A percentile compares a stretch with the other conserved stretches of the same genome.
Conservation (phyloP, 2,888 invertebrate species). For the Gastrophysa polygoni region DNA sequence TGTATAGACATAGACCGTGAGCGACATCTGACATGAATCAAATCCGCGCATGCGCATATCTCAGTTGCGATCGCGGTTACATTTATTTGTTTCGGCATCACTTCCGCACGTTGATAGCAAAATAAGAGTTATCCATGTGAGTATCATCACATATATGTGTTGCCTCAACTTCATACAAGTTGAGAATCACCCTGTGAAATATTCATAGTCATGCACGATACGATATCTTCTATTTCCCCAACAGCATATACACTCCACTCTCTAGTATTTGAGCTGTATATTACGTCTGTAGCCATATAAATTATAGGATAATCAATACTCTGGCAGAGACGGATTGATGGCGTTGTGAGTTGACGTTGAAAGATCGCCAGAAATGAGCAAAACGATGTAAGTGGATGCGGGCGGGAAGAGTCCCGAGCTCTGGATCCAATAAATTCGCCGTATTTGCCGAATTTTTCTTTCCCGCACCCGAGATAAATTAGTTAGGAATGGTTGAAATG, state of each 20-base stretch:
- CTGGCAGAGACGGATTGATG: constrained; percentile 49
- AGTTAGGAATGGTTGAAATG: constrained; percentile 15
- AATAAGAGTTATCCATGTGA: too few species aligned
- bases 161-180: too few species aligned
- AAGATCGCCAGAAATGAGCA: constrained; percentile 49
- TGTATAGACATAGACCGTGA: too few species aligned
- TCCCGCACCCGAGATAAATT: constrained; percentile 31
- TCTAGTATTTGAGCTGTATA: constrained; percentile 16
- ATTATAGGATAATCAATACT: constrained; percentile 50
- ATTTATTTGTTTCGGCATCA: too few species aligned
- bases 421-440: constrained; percentile 37
- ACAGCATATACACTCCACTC: not conserved
- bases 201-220: not conserved
- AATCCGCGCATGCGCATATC: too few species aligned
- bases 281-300: constrained; percentile 40
- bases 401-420: constrained; percentile 41
- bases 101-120: too few species aligned
- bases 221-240: not conserved
- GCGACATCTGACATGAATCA: too few species aligned
- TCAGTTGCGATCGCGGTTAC: too few species aligned
- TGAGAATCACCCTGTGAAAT: too few species aligned
- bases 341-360: constrained; percentile 46
- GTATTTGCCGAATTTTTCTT: constrained; percentile 41
- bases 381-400: constrained; percentile 49
- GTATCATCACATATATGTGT: too few species aligned